Conservation (phyloP, 2,113 vertebrate species). For the Aspiorhynchus laticeps region DNA sequence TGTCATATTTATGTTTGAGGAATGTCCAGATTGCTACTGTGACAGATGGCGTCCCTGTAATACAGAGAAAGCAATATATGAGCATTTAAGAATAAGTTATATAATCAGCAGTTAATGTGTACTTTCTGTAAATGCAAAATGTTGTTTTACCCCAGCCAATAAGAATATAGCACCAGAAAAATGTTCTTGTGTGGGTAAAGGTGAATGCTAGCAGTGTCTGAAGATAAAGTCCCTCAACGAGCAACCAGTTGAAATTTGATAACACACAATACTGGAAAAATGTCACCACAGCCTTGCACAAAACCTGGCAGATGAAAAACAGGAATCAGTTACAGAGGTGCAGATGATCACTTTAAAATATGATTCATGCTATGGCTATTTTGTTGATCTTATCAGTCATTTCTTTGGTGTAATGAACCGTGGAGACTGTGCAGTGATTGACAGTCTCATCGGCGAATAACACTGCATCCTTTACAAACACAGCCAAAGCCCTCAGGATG, state of each 20-base stretch:
- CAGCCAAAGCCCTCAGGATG: constrained; percentile 63
- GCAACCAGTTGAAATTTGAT: constrained; percentile 87
- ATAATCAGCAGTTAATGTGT: background rate
- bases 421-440: constrained; percentile 74
- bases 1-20: constrained; percentile 66
- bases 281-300: constrained; percentile 80
- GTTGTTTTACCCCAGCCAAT: constrained; percentile 79
- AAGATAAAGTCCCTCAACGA: constrained; percentile 84
- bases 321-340: background rate
- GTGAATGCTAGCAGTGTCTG: constrained; percentile 83
- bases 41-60: constrained; percentile 69
- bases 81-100: background rate
- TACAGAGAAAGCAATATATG: background rate
- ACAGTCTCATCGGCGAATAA: constrained; percentile 68
- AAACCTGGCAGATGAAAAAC: constrained; percentile 65
- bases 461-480: constrained; percentile 73
- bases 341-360: background rate
- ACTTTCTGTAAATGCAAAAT: background rate
- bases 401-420: constrained; percentile 55
- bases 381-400: background rate
- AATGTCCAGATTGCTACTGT: constrained; percentile 66
- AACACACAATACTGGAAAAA: constrained; percentile 85
- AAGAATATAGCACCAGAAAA: constrained; percentile 85
- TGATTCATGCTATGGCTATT: background rate
- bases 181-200: constrained; percentile 81